Conservation (phyloP, 2,113 vertebrate species). For the Pterocles gutturalis region DNA sequence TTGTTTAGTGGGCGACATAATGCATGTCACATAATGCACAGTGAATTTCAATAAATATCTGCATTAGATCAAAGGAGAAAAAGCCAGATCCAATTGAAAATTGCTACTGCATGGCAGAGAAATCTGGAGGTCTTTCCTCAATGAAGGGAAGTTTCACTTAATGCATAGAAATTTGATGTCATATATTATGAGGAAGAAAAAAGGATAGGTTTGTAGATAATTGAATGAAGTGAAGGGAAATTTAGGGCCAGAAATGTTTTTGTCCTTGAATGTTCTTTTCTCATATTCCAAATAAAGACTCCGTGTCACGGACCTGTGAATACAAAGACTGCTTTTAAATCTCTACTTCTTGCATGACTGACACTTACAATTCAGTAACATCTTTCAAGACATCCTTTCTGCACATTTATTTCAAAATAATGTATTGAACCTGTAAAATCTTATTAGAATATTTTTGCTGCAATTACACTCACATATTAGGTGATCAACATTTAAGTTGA, state of each 20-base stretch:
- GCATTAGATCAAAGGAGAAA: neutral
- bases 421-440: neutral
- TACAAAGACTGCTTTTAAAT: slow-evolving; percentile 66
- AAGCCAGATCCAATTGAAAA: neutral
- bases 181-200: slow-evolving; percentile 27
- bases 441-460: slow-evolving; percentile 7
- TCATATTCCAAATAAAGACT: neutral
- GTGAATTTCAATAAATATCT: neutral
- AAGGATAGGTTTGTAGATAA: slow-evolving; percentile 16
- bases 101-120: neutral
- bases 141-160: neutral
- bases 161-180: neutral
- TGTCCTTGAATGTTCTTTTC: slow-evolving; percentile 63
- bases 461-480: neutral
- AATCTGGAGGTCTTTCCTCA: neutral
- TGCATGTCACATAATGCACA: fast-evolving
- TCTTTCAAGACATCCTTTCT: slow-evolving; percentile 37
- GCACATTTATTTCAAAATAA: slow-evolving; percentile 51
- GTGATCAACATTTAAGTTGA: neutral
- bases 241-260: slow-evolving; percentile 12
- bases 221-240: slow-evolving; percentile 45
- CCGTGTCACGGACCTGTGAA: slow-evolving; percentile 54
- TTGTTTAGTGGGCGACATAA: neutral
- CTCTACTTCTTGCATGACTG: slow-evolving; percentile 61
- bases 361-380: slow-evolving; percentile 27